phyloP scores from a whole-genome alignment of 2,888 invertebrate species.

The Scaptomyza flava region DNA sequence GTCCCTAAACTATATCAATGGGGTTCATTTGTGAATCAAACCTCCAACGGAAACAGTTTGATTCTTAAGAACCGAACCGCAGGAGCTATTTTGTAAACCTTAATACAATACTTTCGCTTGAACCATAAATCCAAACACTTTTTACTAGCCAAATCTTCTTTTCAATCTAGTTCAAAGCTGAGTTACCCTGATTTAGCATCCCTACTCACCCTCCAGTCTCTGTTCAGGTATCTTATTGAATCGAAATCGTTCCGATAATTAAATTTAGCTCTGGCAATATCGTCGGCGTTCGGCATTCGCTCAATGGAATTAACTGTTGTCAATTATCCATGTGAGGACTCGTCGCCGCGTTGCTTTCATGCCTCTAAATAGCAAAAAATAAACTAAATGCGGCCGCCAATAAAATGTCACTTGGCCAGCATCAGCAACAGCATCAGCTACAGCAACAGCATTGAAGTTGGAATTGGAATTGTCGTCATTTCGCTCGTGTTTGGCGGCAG shows the following conservation, averaged over 20 bases:
- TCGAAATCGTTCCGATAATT: constrained; percentile 61
- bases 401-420: constrained; percentile 75
- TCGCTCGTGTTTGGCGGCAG: constrained; percentile 71
- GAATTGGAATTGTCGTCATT: constrained; percentile 2
- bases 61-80: neutral
- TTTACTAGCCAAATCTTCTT: too few relatives aligned
- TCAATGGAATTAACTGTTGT: constrained; percentile 78
- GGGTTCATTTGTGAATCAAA: too few relatives aligned
- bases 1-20: too few relatives aligned
- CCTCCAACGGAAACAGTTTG: too few relatives aligned
- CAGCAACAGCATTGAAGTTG: constrained; percentile 26
- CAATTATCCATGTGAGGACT: constrained; percentile 72
- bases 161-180: neutral
- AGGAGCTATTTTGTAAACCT: too few relatives aligned
- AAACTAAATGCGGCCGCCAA: constrained; percentile 53
- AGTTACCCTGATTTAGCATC: neutral
- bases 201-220: constrained; percentile 35
- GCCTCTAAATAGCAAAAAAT: constrained; percentile 72
- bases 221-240: constrained; percentile 46
- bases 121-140: too few relatives aligned
- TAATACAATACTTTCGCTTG: too few relatives aligned
- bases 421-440: constrained; percentile 18
- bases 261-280: constrained; percentile 54
- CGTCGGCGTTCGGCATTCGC: constrained; percentile 52
- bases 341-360: constrained; percentile 69